Percentiles rank a stretch among this genome's conserved stretches.
Conservation (phyloP, 2,113 vertebrate species). For the Phrynosoma platyrhinos region DNA sequence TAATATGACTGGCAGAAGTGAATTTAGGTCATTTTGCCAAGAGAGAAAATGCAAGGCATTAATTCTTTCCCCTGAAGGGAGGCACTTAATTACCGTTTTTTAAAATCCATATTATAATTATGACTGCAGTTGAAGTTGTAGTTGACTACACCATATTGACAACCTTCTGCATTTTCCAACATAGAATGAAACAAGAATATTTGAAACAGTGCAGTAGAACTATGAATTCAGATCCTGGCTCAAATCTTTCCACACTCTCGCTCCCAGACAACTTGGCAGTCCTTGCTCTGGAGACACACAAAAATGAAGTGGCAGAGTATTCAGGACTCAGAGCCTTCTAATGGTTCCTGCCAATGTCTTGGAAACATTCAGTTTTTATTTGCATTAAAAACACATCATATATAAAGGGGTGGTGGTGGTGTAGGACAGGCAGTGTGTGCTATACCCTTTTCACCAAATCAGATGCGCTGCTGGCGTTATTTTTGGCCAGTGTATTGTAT, state of each 20-base stretch:
- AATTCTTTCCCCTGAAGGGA: not conserved
- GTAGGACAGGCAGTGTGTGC: fast-evolving
- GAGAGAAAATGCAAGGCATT: not conserved
- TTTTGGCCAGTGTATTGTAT: not conserved
- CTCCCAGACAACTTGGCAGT: conserved; percentile 5
- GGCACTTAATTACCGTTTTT: not conserved
- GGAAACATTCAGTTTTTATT: not conserved
- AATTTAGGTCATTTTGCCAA: not conserved
- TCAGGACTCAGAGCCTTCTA: not conserved
- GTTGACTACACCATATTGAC: not conserved
- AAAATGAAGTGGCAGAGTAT: not conserved
- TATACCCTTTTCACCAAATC: conserved; percentile 11
- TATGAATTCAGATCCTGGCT: conserved; percentile 20
- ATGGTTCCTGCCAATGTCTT: conserved; percentile 6
- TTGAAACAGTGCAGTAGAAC: not conserved
- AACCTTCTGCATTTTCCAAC: not conserved
- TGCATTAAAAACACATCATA: conserved; percentile 32
- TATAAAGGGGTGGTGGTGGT: not conserved
- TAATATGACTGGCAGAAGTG: not conserved
- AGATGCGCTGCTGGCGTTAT: not conserved
- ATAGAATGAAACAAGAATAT: conserved; percentile 13
- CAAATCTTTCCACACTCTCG: not conserved
- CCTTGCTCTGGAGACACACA: conserved; percentile 9
- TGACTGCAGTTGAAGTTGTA: not conserved
- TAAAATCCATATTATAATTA: not conserved